Base-by-base conservation (phyloP, 2,797 vertebrate genomes). In the Sebastes alutus region DNA sequence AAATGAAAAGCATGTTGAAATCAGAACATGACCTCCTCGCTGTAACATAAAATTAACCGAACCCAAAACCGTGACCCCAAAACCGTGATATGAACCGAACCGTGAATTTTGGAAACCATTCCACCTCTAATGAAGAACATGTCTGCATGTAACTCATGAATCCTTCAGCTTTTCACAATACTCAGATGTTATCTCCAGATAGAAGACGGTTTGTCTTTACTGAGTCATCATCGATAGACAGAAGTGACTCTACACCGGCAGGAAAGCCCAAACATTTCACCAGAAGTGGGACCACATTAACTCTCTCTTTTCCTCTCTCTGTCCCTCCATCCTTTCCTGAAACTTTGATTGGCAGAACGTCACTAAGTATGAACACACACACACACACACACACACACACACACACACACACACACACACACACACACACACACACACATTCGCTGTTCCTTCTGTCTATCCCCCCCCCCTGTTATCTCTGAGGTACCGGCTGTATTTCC, bases 401-500 rank as follows among this genome's bases (percentile, higher is more conserved):
- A 49, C 72, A 64, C 75, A 74, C 49, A 54, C 25, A 52, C 7
- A 49, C 32, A 33, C 32, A 33, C 30, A 32, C 75, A 74, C 49
- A 54, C 25, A 52, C 7, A 49, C 7, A 49, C 7, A 49, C 72
- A 64, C 75, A 74, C 49, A 54, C 25, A 52, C 7, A 49, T 25
- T 54, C 13, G 33, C 38, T 30, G 56, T 58, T 54, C 38, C 38
- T 72, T 72, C 65, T 75, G 20, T 56, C 56, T 65, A 11, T 33
- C 33, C 9, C 32, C 32, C 6, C 29, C 14, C 25, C 54, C 20
- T 58, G 72, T 75, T 83, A 78, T 84, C 69, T 79, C 84, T 65
- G 77, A 80, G 75, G 72, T 67, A 67, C 78, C 4, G 20, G 66
- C 77, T 84, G 65, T 58, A 82, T 91, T 83, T 88, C 83, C 82